Percentiles rank a stretch among this genome's conserved stretches.
phyloP scores from a whole-genome alignment of 2,888 invertebrate species.

The Eremobia ochroleuca region DNA sequence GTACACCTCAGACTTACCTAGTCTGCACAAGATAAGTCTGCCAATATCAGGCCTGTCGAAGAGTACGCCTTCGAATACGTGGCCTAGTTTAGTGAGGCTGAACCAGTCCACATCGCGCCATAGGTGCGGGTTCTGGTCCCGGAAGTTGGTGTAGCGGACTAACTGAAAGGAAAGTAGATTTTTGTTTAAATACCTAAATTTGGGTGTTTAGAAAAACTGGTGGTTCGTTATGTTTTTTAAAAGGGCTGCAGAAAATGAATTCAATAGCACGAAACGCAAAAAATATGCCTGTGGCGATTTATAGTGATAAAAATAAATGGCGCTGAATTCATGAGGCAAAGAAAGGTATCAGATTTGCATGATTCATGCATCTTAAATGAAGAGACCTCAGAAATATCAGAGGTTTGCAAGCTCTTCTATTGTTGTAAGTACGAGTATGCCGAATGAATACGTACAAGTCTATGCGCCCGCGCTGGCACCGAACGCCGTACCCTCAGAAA shows the following conservation, averaged over 20 bases:
- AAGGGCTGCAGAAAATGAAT: not conserved
- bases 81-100: slow-evolving; percentile 92
- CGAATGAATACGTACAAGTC: slow-evolving; percentile 14
- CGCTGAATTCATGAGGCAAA: not conserved
- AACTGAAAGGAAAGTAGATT: slow-evolving; percentile 87
- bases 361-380: not conserved
- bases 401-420: not conserved
- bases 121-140: slow-evolving; percentile 93
- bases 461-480: slow-evolving; percentile 26
- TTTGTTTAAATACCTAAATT: not conserved
- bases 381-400: not conserved
- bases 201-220: not conserved
- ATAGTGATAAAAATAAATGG: not conserved
- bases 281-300: not conserved
- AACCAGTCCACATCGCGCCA: slow-evolving; percentile 93
- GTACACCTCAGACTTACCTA: slow-evolving; percentile 90
- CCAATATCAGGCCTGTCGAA: slow-evolving; percentile 89
- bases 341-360: not conserved
- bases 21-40: slow-evolving; percentile 93
- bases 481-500: slow-evolving; percentile 25
- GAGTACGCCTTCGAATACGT: slow-evolving; percentile 92
- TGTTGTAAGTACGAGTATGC: not conserved
- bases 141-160: slow-evolving; percentile 94
- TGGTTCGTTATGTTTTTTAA: not conserved
- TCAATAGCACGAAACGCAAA: not conserved